These are phyloP conservation scores for Nephrotoma appendiculata DNA, from an alignment of 2,888 invertebrate species.

Conservation along the genomic window DNA sequence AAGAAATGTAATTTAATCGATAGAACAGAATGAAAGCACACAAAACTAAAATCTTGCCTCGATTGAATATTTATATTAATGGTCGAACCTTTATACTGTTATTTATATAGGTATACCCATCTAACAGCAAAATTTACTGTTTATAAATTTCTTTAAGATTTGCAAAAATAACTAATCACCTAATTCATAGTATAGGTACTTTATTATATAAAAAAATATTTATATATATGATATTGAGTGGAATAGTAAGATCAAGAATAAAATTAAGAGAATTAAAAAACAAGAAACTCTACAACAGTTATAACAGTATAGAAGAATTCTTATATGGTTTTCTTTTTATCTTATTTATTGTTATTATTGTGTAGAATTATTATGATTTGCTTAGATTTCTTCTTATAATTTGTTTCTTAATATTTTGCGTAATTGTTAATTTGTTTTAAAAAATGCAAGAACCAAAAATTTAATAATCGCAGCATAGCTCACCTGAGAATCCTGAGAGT, in stretches of 20 bases:
- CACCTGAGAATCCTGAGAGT: conserved; percentile 51
- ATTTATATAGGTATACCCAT: background rate
- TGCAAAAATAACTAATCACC: background rate
- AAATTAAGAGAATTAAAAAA: background rate
- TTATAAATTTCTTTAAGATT: background rate
- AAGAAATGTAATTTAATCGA: background rate
- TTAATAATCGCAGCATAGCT: conserved; percentile 8
- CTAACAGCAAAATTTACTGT: background rate
- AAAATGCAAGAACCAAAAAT: background rate
- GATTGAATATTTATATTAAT: background rate
- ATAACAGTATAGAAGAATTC: background rate
- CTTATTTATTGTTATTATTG: background rate
- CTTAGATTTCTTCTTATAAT: background rate
- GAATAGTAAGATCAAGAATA: background rate
- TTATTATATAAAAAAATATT: background rate
- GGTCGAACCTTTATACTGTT: background rate
- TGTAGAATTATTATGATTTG: background rate
- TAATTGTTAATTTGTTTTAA: background rate
- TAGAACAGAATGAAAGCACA: background rate
- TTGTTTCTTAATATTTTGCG: background rate
- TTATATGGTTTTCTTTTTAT: background rate
- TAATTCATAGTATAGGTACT: background rate
- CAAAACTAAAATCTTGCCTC: background rate
- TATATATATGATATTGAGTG: background rate
- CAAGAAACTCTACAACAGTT: background rate